Base-by-base conservation (phyloP, 2,888 invertebrate genomes). In the Phasia obesa region DNA sequence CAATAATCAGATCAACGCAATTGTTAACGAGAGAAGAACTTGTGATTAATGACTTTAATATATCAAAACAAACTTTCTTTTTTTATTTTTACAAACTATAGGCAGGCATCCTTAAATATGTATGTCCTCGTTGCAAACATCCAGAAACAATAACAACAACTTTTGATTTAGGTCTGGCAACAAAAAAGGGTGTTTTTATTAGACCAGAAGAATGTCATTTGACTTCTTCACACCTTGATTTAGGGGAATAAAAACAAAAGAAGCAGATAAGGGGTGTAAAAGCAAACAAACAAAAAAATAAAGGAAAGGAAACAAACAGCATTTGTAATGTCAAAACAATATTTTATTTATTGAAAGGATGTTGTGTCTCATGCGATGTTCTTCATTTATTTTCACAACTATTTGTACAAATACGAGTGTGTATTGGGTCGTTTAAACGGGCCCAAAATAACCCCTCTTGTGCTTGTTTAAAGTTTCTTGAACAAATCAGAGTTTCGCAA, bases 11-110 rank as follows among this genome's bases (percentile, higher is more conserved):
- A 85, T 81, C 59, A 77, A 83, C 47, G 71, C 35, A 62, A 64
- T 81, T 78, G 78, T 27, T 57, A 75, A 65, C 79, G 51, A 76
- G 19, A 47, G 9, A 17, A 17, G 75, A 82, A 79, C 79, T 80
- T 80, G 60, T 86, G 85, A 86, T 80, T 74, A 80, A 86, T 86
- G 57, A 62, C 69, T 49, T 73, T 65, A 76, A 84, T 86, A 77
- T 85, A 85, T 86, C 85, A 86, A 76, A 74, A 77, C 42, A 84
- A 65, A 49, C 15, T 55, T 31, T n/a, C n/a, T n/a, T n/a, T n/a
- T n/a, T n/a, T n/a, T n/a, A n/a, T n/a, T n/a, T 42, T 27, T 15
- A 42, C 59, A 42, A 21, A 47, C 21, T 38, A 49, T 17, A 65
- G 35, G 35, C 35, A 35, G 35, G 15, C 49, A 69, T 59, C 60